These are phyloP conservation scores for Delia radicum DNA, from an alignment of 1,140 invertebrate species.

Conservation along the genomic window DNA sequence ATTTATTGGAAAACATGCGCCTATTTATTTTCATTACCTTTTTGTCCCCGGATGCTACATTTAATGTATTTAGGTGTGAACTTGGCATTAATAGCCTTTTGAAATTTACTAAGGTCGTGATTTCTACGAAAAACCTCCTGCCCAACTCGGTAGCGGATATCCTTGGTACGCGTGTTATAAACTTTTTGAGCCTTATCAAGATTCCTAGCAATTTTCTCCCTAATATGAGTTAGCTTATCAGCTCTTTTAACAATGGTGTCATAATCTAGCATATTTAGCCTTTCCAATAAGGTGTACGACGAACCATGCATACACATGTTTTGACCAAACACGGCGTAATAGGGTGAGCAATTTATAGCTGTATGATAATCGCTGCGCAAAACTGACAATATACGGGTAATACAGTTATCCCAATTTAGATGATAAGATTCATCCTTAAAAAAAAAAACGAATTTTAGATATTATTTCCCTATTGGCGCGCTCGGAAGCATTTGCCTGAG, in stretches of 20 bases:
- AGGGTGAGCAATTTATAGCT: background rate
- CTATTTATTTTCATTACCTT: background rate
- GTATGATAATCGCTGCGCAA: background rate
- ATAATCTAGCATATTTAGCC: too few relatives aligned
- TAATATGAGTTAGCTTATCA: too few relatives aligned
- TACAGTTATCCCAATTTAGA: background rate
- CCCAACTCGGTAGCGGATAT: background rate
- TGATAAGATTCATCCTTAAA: background rate
- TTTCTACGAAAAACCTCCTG: background rate
- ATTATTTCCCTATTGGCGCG: background rate
- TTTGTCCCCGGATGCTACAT: background rate
- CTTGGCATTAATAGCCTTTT: background rate
- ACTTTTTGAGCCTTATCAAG: background rate
- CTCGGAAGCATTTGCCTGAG: background rate
- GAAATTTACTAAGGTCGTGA: background rate
- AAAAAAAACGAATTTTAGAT: background rate
- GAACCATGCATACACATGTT: background rate
- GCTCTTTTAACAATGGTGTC: background rate
- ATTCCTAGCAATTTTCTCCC: too few relatives aligned
- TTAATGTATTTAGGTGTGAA: background rate
- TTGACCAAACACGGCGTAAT: background rate
- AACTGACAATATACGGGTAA: background rate
- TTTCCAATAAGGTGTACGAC: background rate
- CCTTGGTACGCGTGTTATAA: background rate
- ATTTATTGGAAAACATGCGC: background rate